Evolutionary conservation across 2,888 invertebrate genomes (phyloP).

Genomic region (Ichneumon xanthorius): DNA sequence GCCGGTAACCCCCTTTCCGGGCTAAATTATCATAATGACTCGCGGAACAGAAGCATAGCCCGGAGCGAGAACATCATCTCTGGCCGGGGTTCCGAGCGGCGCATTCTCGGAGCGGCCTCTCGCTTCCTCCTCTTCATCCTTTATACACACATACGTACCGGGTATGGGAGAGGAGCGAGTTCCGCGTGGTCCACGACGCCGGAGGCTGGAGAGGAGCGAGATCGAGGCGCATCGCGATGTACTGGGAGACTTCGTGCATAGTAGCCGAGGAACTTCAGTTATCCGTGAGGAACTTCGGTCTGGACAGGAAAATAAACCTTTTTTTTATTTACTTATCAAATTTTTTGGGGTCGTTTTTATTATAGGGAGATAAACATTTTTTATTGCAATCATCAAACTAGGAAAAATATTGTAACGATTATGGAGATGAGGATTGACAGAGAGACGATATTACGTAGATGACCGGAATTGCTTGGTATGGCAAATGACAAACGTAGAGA

Average conservation of each 20-base stretch:
- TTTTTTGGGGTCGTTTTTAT: too few species aligned
- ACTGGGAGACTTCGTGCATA: not conserved
- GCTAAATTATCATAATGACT: slow-evolving; percentile 84
- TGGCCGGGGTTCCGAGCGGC: slow-evolving; percentile 39
- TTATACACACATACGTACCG: not conserved
- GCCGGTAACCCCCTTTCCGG: slow-evolving; percentile 82
- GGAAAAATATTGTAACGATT: too few species aligned
- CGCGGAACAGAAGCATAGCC: slow-evolving; percentile 83
- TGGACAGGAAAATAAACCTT: too few species aligned
- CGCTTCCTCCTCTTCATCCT: slow-evolving; percentile 31
- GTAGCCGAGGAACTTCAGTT: not conserved
- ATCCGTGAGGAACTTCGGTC: too few species aligned
- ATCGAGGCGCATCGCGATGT: not conserved
- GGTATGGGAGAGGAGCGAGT: slow-evolving; percentile 1
- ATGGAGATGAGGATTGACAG: too few species aligned
- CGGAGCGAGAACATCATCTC: slow-evolving; percentile 75
- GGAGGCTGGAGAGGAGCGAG: slow-evolving; percentile 9
- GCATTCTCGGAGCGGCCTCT: slow-evolving; percentile 55
- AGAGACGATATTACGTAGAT: too few species aligned
- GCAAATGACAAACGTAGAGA: too few species aligned
- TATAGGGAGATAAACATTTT: too few species aligned
- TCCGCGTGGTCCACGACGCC: slow-evolving; percentile 16
- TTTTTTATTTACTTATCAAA: too few species aligned
- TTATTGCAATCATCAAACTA: too few species aligned
- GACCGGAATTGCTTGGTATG: too few species aligned